These are phyloP conservation scores for Electrona antarctica DNA, from an alignment of 2,113 vertebrate species.

Conservation along the genomic window DNA sequence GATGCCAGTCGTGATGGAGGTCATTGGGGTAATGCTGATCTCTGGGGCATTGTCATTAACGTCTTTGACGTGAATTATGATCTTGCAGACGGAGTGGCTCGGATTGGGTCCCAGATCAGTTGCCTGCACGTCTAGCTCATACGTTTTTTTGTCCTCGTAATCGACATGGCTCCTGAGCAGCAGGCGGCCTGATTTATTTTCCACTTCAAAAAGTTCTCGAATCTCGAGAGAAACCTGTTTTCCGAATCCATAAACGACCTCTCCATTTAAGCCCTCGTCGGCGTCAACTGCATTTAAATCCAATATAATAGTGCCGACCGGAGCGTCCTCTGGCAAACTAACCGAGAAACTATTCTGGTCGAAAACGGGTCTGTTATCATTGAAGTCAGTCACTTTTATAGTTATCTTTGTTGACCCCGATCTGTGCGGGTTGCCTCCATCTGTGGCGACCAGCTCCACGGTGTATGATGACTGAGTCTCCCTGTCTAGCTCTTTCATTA, in stretches of 20 bases:
- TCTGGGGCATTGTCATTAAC: slow-evolving; percentile 94
- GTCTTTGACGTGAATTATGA: slow-evolving; percentile 89
- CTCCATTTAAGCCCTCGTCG: slow-evolving; percentile 90
- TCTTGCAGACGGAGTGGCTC: slow-evolving; percentile 86
- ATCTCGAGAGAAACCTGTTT: slow-evolving; percentile 88
- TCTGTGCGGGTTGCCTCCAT: slow-evolving; percentile 86
- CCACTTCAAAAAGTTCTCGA: slow-evolving; percentile 88
- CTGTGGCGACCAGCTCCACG: slow-evolving; percentile 89
- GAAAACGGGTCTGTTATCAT: slow-evolving; percentile 93
- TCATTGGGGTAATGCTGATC: slow-evolving; percentile 90
- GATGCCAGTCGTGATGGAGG: slow-evolving; percentile 74
- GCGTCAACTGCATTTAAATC: slow-evolving; percentile 87
- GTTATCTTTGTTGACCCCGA: slow-evolving; percentile 87
- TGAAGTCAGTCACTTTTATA: slow-evolving; percentile 90
- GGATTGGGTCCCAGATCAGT: slow-evolving; percentile 88
- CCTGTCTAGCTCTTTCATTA: slow-evolving; percentile 91
- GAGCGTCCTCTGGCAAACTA: slow-evolving; percentile 88
- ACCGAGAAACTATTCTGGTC: slow-evolving; percentile 87
- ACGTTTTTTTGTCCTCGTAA: slow-evolving; percentile 89
- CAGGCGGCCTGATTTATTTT: slow-evolving; percentile 86
- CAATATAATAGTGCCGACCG: slow-evolving; percentile 84
- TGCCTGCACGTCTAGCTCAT: slow-evolving; percentile 92
- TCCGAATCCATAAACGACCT: slow-evolving; percentile 89
- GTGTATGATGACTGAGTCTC: slow-evolving; percentile 87
- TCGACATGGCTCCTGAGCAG: slow-evolving; percentile 85